Percentiles rank a stretch among this genome's conserved stretches.
Evolutionary conservation across 2,797 vertebrate genomes (phyloP).

Genomic region (Loris lydekkerianus): DNA sequence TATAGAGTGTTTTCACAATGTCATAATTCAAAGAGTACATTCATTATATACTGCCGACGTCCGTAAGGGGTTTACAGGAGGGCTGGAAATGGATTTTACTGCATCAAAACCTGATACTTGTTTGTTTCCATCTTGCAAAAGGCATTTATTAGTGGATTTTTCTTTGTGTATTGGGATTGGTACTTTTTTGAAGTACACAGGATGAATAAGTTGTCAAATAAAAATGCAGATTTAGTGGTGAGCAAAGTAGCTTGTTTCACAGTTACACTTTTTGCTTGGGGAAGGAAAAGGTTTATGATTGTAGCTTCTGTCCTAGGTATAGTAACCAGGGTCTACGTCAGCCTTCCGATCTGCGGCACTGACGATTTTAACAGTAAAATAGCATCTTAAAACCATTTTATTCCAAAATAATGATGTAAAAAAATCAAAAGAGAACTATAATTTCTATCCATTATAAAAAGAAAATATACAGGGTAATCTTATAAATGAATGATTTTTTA

Average conservation of each 20-base stretch:
- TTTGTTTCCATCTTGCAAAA: constrained; percentile 18
- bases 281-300: background rate
- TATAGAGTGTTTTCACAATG: constrained; percentile 21
- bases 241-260: background rate
- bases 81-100: constrained; percentile 42
- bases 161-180: background rate
- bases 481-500: background rate
- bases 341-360: background rate
- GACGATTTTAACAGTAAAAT: background rate
- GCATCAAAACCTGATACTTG: constrained; percentile 49
- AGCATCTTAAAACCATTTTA: background rate
- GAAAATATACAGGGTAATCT: background rate
- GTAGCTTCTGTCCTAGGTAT: background rate
- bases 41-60: background rate
- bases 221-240: background rate
- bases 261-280: background rate
- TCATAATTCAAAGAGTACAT: constrained; percentile 35
- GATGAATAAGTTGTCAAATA: constrained; percentile 42
- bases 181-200: constrained; percentile 42
- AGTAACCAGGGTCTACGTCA: background rate
- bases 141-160: constrained; percentile 5
- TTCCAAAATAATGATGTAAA: background rate
- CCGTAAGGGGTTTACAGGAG: background rate
- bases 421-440: background rate
- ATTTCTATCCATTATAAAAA: background rate